Evolutionary conservation across 2,113 vertebrate genomes (phyloP), one percentile per base, ranked within the genome.

Genomic region (Pachypanchax playfairii): DNA sequence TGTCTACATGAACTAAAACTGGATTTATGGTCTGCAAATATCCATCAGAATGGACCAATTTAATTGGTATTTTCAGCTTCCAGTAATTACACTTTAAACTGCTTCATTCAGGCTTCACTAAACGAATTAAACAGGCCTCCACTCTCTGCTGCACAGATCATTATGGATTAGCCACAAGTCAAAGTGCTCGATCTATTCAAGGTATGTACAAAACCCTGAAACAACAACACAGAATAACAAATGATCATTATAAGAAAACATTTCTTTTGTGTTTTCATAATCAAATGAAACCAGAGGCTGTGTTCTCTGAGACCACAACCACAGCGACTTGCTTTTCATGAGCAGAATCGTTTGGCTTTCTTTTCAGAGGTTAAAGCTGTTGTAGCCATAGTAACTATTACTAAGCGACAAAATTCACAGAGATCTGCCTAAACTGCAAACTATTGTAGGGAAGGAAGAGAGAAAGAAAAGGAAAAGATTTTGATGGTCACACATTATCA

Each of bases 321-420:
- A 54, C 72, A 62, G 82, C 41, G 33, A 73, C 67, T 20, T 69
- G 35, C 51, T 65, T 73, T 80, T 66, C 66, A 72, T 81, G 74
- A 75, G 65, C 63, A 58, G 51, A 65, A 73, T 74, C 52, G 65
- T 73, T 82, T 73, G 50, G 65, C 64, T 83, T 79, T 80, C 73
- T 85, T 67, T 55, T 5, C 46, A 68, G 60, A 53, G 77, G 44
- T 81, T 79, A 77, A 78, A 77, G 75, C 76, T 71, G 67, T 80
- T 69, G 89, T 92, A 91, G 75, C 87, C 90, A 92, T 91, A 87
- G 91, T 82, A 89, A 92, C 91, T 63, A 88, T 88, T 85, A 82
- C 91, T 87, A 85, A 81, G 89, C 87, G 91, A 91, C 87, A 84
- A 73, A 68, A 88, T 80, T 82, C 67, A 73, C 60, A 74, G 78